Evolutionary conservation across 2,888 invertebrate genomes (phyloP).

Genomic region (Campoplex capitator): DNA sequence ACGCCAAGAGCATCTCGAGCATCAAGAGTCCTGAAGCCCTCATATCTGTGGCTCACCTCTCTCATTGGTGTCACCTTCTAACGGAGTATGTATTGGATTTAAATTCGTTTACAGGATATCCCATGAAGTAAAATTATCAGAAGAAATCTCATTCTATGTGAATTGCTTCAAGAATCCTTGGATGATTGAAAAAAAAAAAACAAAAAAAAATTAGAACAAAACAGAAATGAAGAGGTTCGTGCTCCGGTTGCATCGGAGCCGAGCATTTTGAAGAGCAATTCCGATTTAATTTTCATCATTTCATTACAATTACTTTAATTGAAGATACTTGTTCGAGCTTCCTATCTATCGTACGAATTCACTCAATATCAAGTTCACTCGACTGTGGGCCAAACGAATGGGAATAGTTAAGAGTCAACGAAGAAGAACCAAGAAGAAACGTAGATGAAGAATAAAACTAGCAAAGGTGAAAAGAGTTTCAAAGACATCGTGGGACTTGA

Average conservation of each 20-base stretch:
- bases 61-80: slow-evolving; percentile 12
- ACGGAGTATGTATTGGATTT: neutral
- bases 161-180: neutral
- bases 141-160: neutral
- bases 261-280: neutral
- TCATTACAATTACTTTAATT: neutral
- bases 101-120: neutral
- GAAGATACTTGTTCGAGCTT: slow-evolving; percentile 9
- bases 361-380: slow-evolving; percentile 16
- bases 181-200: neutral
- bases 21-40: slow-evolving; percentile 21
- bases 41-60: slow-evolving; percentile 12
- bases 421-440: slow-evolving; percentile 1
- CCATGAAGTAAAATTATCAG: neutral
- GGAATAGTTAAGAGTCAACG: neutral
- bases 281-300: neutral
- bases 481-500: slow-evolving; percentile 14
- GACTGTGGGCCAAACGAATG: neutral
- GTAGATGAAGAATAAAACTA: neutral
- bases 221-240: neutral
- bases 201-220: neutral
- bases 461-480: slow-evolving; percentile 31
- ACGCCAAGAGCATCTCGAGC: slow-evolving; percentile 30
- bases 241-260: neutral
- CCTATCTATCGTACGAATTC: neutral